Percentiles rank a stretch among this genome's conserved stretches.
phyloP scores from a whole-genome alignment of 2,113 vertebrate species.

The Gulo gulo region DNA sequence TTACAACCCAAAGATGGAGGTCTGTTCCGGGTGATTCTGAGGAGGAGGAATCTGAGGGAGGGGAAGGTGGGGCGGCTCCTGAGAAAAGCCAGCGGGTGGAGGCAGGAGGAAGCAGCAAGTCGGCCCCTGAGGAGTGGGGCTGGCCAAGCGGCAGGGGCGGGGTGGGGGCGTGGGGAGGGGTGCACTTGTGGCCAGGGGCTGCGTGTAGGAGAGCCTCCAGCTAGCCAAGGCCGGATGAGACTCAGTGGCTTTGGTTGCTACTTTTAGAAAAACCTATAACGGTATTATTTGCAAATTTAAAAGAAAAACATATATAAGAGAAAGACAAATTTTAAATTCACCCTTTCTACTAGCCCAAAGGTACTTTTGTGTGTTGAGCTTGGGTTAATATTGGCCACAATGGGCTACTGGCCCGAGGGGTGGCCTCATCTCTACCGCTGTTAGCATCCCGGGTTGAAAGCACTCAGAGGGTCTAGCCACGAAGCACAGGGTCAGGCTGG shows the following conservation, averaged over 20 bases:
- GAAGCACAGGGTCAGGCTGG: background rate
- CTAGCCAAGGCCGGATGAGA: background rate
- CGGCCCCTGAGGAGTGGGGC: too few relatives aligned
- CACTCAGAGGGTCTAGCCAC: background rate
- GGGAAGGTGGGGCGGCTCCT: background rate
- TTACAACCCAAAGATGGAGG: rapidly evolving
- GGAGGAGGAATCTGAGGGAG: background rate
- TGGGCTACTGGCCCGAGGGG: background rate
- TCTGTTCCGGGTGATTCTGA: background rate
- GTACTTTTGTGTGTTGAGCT: background rate
- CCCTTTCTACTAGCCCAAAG: background rate
- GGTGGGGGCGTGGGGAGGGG: rapidly evolving
- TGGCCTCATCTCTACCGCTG: slow-evolving; percentile 83
- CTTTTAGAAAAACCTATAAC: background rate
- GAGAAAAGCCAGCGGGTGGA: rapidly evolving
- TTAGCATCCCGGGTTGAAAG: background rate
- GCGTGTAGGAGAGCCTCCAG: background rate
- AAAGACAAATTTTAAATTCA: background rate
- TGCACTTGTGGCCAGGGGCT: background rate
- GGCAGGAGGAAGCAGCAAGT: background rate
- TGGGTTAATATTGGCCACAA: too few relatives aligned
- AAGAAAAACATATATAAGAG: background rate
- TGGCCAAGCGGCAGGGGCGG: rapidly evolving
- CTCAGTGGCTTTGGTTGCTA: background rate
- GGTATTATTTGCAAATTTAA: background rate